Conservation (phyloP, 1,140 invertebrate genomes). For the Heliconius hewitsoni region DNA sequence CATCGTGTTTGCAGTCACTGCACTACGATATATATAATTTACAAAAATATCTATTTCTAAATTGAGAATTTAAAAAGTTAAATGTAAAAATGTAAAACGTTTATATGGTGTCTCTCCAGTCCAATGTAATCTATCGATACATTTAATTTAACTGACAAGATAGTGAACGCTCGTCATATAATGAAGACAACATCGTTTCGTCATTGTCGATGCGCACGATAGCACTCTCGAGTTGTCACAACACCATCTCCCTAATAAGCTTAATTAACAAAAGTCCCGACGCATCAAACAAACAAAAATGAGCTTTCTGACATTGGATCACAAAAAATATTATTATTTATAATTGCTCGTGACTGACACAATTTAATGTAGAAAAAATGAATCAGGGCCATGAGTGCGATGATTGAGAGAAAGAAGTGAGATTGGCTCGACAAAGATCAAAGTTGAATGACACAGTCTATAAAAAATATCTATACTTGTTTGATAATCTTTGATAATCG, state of each 20-base stretch:
- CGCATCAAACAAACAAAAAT: conserved; percentile 48
- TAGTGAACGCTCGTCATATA: conserved; percentile 80
- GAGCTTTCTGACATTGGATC: conserved; percentile 48
- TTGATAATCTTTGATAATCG: conserved; percentile 54
- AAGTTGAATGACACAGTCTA: conserved; percentile 72
- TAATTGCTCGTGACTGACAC: conserved; percentile 22
- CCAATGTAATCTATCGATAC: conserved; percentile 79
- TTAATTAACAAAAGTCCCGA: conserved; percentile 76
- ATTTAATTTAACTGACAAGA: conserved; percentile 81
- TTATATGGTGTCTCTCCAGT: conserved; percentile 72
- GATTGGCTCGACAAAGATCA: conserved; percentile 68
- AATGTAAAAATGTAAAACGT: conserved; percentile 63
- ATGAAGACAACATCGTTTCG: conserved; percentile 81
- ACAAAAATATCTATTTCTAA: too few species aligned
- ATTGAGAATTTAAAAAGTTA: conserved; percentile 25
- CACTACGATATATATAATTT: too few species aligned
- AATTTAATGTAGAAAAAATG: conserved; percentile 33
- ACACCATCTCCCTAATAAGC: conserved; percentile 79
- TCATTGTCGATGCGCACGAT: conserved; percentile 81
- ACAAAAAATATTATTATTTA: conserved; percentile 22
- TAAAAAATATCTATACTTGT: conserved; percentile 44
- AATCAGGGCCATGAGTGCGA: conserved; percentile 51
- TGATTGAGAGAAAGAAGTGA: conserved; percentile 74
- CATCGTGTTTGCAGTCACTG: too few species aligned
- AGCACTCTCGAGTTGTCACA: conserved; percentile 80